Base-by-base conservation (phyloP, 2,888 invertebrate genomes). In the Smittia sp. region DNA sequence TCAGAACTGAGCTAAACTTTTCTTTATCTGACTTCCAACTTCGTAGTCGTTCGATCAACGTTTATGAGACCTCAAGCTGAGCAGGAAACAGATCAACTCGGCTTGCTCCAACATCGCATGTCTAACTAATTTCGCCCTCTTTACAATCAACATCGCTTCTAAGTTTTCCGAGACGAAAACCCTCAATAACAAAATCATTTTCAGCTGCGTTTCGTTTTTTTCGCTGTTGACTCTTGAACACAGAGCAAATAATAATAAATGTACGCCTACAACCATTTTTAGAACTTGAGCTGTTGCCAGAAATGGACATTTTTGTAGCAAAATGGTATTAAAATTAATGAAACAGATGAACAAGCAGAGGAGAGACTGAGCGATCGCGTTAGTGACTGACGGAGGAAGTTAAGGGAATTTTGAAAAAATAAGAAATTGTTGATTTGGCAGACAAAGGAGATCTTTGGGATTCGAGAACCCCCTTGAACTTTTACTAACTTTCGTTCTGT, bases 251-350 rank as follows among this genome's bases (percentile, higher is more conserved):
- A 63, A 63, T 63, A 27, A 63, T 63, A 27, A 63, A 67, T 39
- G 38, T 41, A 67, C 72, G 63, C 72, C 72, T 72, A 72, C 72
- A 58, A 38, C 72, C 72, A 39, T 62, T 72, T 69, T 72, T 62
- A 72, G 72, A 72, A 72, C 39, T 63, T 72, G 62, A 72, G 72
- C 62, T 38, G 62, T 7, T 72, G 62, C 72, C 72, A 72, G 54
- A 72, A 62, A 72, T 62, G 72, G 72, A 72, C 58, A 72, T 72
- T 72, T 58, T 72, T 62, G 38, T 62, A 62, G 72, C 58, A 72
- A 72, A 72, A 72, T 72, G 72, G 72, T 72, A 72, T 62, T 72
- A 72, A 72, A 32, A 54, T 72, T 72, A 72, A 72, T 72, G 22
- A 58, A 18, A 58, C 20, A 20, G 52, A 20, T 58, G 58, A 24